Evolutionary conservation across 1,140 invertebrate species (phyloP).

Genomic region (Papilio aristodemus): DNA sequence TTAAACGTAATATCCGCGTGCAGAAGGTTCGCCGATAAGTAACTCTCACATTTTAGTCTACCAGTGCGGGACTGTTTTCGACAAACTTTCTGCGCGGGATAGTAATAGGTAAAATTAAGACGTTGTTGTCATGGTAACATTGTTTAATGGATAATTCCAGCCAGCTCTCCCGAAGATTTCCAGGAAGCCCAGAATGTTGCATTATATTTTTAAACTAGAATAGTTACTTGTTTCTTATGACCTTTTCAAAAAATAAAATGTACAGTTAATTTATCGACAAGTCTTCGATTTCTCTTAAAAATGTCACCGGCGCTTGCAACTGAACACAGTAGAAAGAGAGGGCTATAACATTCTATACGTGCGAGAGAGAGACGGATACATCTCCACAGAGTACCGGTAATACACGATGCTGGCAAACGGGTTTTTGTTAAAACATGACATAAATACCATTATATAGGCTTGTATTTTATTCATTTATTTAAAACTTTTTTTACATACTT

Average conservation of each 20-base stretch:
- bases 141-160: no score
- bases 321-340: neutral
- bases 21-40: no score
- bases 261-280: neutral
- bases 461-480: neutral
- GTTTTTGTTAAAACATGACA: conserved; percentile 6
- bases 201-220: no score
- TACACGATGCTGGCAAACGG: neutral
- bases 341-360: neutral
- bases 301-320: neutral
- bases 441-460: conserved; percentile 4
- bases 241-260: neutral
- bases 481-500: neutral
- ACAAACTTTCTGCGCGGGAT: no score
- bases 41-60: no score
- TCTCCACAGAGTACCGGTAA: neutral
- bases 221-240: no score
- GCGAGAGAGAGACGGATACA: neutral
- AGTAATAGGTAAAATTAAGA: neutral
- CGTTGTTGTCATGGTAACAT: neutral
- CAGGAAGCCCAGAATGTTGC: no score
- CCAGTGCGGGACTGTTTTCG: no score
- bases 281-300: conserved; percentile 4
- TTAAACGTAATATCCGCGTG: neutral
- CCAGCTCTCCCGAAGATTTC: no score